Percentiles rank a stretch among this genome's conserved stretches.
Conservation (phyloP, 2,797 vertebrate species). For the Eulemur rubriventer region DNA sequence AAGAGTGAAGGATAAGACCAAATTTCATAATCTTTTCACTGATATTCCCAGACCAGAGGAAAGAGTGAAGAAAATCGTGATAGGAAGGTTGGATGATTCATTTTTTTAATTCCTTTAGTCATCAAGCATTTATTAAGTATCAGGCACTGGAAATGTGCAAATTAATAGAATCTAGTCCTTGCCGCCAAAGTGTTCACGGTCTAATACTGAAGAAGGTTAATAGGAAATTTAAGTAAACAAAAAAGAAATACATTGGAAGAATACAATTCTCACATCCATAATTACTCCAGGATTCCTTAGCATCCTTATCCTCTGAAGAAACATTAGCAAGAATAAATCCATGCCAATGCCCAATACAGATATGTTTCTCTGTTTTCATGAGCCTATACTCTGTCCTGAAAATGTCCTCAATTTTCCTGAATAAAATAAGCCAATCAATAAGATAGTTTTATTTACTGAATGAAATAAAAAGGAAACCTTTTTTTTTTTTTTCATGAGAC, state of each 20-base stretch:
- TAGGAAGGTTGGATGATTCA: background rate
- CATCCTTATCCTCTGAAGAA: background rate
- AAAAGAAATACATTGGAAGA: background rate
- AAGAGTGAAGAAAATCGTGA: background rate
- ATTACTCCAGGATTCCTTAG: background rate
- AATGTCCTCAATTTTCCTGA: background rate
- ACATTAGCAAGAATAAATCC: background rate
- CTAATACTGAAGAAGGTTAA: background rate
- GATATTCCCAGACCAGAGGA: background rate
- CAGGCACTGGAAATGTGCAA: background rate
- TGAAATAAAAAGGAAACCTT: background rate
- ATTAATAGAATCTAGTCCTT: background rate
- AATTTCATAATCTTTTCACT: background rate
- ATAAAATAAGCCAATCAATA: background rate
- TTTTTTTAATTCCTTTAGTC: background rate
- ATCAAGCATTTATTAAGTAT: background rate
- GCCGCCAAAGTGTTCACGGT: background rate
- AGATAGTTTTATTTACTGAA: background rate
- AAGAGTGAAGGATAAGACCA: background rate
- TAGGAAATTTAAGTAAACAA: background rate
- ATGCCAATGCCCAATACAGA: background rate
- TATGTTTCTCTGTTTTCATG: background rate
- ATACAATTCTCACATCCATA: background rate
- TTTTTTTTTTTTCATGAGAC: background rate
- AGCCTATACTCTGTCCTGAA: background rate